Conservation (phyloP, 2,888 invertebrate genomes). For the Acholoe squamosa region DNA sequence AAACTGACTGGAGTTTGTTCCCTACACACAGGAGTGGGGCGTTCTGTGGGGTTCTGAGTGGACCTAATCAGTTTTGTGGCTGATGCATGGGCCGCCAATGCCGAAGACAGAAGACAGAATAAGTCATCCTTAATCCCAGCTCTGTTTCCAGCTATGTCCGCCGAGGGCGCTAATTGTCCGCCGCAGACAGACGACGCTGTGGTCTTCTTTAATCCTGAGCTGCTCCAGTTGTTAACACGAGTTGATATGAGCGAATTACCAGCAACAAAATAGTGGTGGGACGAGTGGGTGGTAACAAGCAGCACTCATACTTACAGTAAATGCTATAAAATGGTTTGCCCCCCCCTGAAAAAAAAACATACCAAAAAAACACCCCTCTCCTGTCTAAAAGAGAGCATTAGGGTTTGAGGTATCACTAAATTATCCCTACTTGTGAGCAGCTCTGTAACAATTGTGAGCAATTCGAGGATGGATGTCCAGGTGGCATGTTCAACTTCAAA, state of each 20-base stretch:
- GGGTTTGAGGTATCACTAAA: neutral
- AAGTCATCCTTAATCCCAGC: slow-evolving; percentile 49
- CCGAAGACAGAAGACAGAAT: slow-evolving; percentile 59
- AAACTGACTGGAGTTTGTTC: slow-evolving; percentile 55
- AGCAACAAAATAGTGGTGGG: neutral
- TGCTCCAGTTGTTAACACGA: neutral
- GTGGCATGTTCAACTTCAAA: too few species aligned
- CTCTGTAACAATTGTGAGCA: slow-evolving; percentile 21
- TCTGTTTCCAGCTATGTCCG: slow-evolving; percentile 47
- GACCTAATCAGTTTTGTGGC: slow-evolving; percentile 46
- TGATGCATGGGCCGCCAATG: slow-evolving; percentile 41
- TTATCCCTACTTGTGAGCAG: neutral
- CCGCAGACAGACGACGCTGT: slow-evolving; percentile 50
- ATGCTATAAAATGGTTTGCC: neutral
- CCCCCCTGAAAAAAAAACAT: neutral
- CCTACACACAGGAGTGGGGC: slow-evolving; percentile 34
- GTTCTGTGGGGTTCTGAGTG: neutral
- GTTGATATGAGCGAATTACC: slow-evolving; percentile 12
- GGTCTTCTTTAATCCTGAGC: slow-evolving; percentile 16
- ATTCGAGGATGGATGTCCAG: neutral
- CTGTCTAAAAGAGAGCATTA: neutral
- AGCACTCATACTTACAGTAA: too few species aligned
- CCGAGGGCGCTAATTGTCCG: slow-evolving; percentile 33
- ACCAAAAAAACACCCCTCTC: neutral
- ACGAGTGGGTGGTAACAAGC: neutral